A percentile compares a stretch with the other conserved stretches of the same genome.
phyloP scores from a whole-genome alignment of 2,888 invertebrate genomes.

The Odontomyia ornata region DNA sequence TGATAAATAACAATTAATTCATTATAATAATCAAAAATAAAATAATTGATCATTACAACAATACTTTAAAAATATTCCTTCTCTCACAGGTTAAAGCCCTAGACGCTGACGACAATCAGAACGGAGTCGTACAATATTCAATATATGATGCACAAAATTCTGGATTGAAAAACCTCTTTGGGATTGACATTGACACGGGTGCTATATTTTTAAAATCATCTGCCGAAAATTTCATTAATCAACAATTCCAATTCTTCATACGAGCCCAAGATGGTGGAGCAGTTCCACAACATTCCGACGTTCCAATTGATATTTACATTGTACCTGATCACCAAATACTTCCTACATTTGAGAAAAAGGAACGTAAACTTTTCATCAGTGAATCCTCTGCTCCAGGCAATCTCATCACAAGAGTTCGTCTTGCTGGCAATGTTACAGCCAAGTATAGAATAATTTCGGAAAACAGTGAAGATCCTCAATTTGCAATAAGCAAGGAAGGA shows the following conservation, averaged over 20 bases:
- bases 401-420: slow-evolving; percentile 73
- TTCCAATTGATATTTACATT: slow-evolving; percentile 82
- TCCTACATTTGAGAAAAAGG: slow-evolving; percentile 78
- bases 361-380: slow-evolving; percentile 80
- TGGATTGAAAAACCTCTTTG: slow-evolving; percentile 74
- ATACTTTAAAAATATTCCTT: too few species aligned
- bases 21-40: too few species aligned
- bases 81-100: slow-evolving; percentile 69
- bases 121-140: slow-evolving; percentile 78
- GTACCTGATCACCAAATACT: slow-evolving; percentile 75
- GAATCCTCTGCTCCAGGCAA: slow-evolving; percentile 78
- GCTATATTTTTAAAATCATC: slow-evolving; percentile 74
- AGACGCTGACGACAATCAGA: slow-evolving; percentile 81
- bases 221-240: slow-evolving; percentile 71
- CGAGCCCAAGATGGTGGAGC: slow-evolving; percentile 85
- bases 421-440: slow-evolving; percentile 71
- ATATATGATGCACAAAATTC: slow-evolving; percentile 76
- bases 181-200: slow-evolving; percentile 79
- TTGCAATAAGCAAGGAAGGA: slow-evolving; percentile 76
- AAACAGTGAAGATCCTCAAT: slow-evolving; percentile 70
- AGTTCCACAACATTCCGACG: slow-evolving; percentile 79
- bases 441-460: slow-evolving; percentile 72
- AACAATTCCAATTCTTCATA: slow-evolving; percentile 88
- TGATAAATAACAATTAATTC: too few species aligned
- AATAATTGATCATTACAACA: too few species aligned